A percentile compares a stretch with the other conserved stretches of the same genome.
phyloP scores from a whole-genome alignment of 2,797 vertebrate genomes.

The Gephyroberyx darwinii region DNA sequence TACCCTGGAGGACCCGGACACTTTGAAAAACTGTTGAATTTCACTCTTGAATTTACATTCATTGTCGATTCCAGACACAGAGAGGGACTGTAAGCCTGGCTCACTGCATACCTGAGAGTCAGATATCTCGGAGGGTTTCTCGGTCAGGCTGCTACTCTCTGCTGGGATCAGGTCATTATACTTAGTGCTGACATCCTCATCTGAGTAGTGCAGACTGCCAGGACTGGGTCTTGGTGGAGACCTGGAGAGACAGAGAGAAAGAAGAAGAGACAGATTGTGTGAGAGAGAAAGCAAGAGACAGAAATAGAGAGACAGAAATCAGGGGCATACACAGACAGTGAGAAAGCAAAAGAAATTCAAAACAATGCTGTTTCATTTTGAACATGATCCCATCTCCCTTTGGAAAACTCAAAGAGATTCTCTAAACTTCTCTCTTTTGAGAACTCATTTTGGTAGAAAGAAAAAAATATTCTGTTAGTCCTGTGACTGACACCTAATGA shows the following conservation, averaged over 20 bases:
- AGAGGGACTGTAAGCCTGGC: conserved; percentile 18
- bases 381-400: conserved; percentile 25
- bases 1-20: conserved; percentile 39
- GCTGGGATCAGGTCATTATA: conserved; percentile 97
- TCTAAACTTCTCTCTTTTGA: not conserved
- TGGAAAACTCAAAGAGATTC: conserved; percentile 27
- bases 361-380: conserved; percentile 14
- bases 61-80: conserved; percentile 34
- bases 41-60: conserved; percentile 38
- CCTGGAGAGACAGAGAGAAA: conserved; percentile 75
- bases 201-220: conserved; percentile 96
- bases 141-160: conserved; percentile 96
- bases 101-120: conserved; percentile 90
- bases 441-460: conserved; percentile 12
- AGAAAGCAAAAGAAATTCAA: conserved; percentile 9
- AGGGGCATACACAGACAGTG: conserved; percentile 5
- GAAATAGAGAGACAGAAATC: not conserved
- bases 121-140: conserved; percentile 96
- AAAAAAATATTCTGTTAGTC: conserved; percentile 9
- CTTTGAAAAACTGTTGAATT: conserved; percentile 42
- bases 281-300: conserved; percentile 21
- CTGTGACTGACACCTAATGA: conserved; percentile 36
- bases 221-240: conserved; percentile 96
- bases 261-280: conserved; percentile 1
- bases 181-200: conserved; percentile 94